These are phyloP conservation scores for Crenichthys baileyi DNA, from an alignment of 2,797 vertebrate species.

Conservation along the genomic window DNA sequence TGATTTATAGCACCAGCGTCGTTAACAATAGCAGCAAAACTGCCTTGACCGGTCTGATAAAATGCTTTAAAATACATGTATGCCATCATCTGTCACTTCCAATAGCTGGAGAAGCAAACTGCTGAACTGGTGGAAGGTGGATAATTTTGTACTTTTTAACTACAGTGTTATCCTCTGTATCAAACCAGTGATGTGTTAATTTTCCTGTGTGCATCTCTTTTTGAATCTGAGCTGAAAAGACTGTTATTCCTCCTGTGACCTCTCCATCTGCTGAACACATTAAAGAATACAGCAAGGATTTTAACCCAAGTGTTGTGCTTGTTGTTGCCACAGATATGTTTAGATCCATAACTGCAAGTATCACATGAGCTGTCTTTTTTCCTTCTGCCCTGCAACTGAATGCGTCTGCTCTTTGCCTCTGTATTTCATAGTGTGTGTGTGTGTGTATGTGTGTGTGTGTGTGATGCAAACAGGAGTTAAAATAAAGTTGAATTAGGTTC, in stretches of 20 bases:
- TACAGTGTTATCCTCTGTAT: conserved; percentile 18
- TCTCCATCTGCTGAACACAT: conserved; percentile 53
- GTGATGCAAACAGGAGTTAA: conserved; percentile 11
- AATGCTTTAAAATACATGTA: conserved; percentile 46
- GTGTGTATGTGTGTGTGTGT: no score
- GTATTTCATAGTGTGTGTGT: no score
- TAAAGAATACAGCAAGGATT: conserved; percentile 61
- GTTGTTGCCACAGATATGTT: conserved; percentile 34
- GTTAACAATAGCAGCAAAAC: conserved; percentile 43
- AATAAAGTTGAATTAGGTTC: conserved; percentile 36
- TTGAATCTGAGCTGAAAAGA: conserved; percentile 54
- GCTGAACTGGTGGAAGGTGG: conserved; percentile 27
- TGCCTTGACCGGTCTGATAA: conserved; percentile 49
- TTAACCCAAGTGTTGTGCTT: conserved; percentile 34
- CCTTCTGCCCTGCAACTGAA: no score
- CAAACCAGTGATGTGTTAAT: conserved; percentile 21
- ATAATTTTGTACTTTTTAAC: conserved; percentile 18
- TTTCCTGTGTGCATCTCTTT: conserved; percentile 42
- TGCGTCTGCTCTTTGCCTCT: no score
- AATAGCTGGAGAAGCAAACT: conserved; percentile 25
- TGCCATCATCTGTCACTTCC: conserved; percentile 51
- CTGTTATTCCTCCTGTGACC: conserved; percentile 45
- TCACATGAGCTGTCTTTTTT: no score
- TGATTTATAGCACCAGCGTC: conserved; percentile 20
- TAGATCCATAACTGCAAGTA: conserved; percentile 31